Conservation (phyloP, 2,797 vertebrate genomes). For the Pangasius krempfi region DNA sequence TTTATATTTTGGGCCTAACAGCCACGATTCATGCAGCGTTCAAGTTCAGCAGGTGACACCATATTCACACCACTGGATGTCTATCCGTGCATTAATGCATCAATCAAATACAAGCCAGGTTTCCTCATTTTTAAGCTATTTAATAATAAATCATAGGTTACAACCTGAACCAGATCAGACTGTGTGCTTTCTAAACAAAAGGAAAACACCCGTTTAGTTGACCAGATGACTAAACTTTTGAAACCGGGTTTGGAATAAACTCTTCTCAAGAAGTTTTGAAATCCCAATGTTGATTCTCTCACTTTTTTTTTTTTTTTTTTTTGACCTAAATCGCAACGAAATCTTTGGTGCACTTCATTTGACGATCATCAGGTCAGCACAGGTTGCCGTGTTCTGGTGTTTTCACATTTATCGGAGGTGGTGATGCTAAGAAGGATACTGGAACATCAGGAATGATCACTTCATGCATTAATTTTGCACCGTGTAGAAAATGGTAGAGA, state of each 20-base stretch:
- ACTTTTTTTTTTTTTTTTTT: neutral
- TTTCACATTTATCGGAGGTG: neutral
- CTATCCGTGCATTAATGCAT: neutral
- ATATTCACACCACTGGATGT: neutral
- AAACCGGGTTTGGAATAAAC: neutral
- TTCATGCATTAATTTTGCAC: neutral
- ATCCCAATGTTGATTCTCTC: neutral
- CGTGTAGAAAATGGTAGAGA: neutral
- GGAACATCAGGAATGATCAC: neutral
- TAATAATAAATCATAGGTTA: neutral
- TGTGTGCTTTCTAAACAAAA: neutral
- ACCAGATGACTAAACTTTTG: neutral
- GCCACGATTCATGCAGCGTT: conserved; percentile 17
- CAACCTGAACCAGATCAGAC: neutral
- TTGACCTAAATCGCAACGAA: no score
- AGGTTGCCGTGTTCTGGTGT: neutral
- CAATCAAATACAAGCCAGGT: neutral
- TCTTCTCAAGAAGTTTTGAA: neutral
- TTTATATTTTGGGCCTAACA: conserved; percentile 24
- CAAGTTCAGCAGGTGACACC: neutral
- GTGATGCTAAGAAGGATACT: no score
- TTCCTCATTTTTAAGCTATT: neutral
- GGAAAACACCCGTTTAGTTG: neutral
- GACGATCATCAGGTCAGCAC: neutral
- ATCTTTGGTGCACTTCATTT: neutral